Base-by-base conservation (phyloP, 53 echinoderm and acorn worm species). In the Holothuria leucospilota region DNA sequence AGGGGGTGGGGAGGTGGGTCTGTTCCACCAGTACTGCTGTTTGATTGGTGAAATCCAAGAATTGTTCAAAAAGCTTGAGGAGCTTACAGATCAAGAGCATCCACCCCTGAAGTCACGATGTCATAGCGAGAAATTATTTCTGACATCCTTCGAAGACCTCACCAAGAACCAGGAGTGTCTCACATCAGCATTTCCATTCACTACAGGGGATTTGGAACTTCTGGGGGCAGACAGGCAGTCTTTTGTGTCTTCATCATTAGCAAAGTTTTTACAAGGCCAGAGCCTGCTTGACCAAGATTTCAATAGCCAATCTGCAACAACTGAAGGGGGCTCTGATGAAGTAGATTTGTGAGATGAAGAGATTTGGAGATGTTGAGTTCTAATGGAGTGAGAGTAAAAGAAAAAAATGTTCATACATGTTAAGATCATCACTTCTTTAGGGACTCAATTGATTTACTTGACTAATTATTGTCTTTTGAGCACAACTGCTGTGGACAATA, bases 111-210 rank as follows among this genome's bases (percentile, higher is more conserved):
- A 89, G 83, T 77, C 82, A 28, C 78, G 89, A 39, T 89, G 94
- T 26, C 91, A 91, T 66, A 96, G 93, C 79, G 77, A 91, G 42
- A 65, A 94, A 78, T 88, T 92, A 80, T 96, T 94, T 89, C 70
- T 70, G 0, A 89, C 94, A 28, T 90, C 87, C 29, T 92, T 94
- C 29, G 89, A 92, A 20, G 89, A 92, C 79, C 53, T 69, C 60
- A 87, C 85, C 61, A 83, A 86, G 29, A 93, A 91, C 68, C 92
- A 86, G 26, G 90, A 93, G 71, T 12, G 82, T 18, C 86, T 98
- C 56, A 95, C 95, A 21, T 98, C 99, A 0, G 99, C 99, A n/a
- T 98, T 98, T 68, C 99, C 99, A 11, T 98, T 90, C 90, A 92
- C 99, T 67, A 90, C 89, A 78, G 95, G 92, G 41, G 96, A 96